Evolutionary conservation across 2,888 invertebrate genomes (phyloP).

Genomic region (Tinea semifulvella): DNA sequence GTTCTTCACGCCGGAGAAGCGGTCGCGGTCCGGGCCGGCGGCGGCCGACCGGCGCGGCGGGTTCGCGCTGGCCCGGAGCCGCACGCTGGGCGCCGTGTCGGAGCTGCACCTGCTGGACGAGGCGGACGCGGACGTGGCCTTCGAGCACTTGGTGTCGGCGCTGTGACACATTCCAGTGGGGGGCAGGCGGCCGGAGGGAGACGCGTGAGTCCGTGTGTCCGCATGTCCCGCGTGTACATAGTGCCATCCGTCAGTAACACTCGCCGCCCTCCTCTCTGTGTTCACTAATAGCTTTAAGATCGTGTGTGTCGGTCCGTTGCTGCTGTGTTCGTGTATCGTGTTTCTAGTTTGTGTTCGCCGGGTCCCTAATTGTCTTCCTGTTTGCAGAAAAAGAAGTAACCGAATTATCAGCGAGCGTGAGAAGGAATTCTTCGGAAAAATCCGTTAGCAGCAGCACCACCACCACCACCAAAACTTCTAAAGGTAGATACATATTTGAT

Average conservation of each 20-base stretch:
- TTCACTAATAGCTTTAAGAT: constrained; percentile 61
- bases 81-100: constrained; percentile 79
- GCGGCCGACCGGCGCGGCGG: constrained; percentile 22
- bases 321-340: constrained; percentile 33
- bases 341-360: background rate
- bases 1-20: constrained; percentile 66
- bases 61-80: constrained; percentile 70
- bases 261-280: constrained; percentile 40
- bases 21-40: constrained; percentile 41
- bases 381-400: constrained; percentile 49
- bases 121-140: constrained; percentile 86
- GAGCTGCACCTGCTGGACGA: constrained; percentile 75
- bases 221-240: constrained; percentile 35
- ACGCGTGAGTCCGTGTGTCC: constrained; percentile 63
- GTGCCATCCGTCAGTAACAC: constrained; percentile 38
- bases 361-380: background rate
- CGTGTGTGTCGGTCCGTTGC: constrained; percentile 42
- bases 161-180: constrained; percentile 60
- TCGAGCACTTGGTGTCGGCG: constrained; percentile 83
- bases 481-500: constrained; percentile 63
- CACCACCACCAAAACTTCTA: constrained; percentile 68
- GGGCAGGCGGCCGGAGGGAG: constrained; percentile 44
- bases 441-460: constrained; percentile 66
- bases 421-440: constrained; percentile 62
- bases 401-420: constrained; percentile 56